phyloP scores from a whole-genome alignment of 2,113 vertebrate species.

The Rhea americana region DNA sequence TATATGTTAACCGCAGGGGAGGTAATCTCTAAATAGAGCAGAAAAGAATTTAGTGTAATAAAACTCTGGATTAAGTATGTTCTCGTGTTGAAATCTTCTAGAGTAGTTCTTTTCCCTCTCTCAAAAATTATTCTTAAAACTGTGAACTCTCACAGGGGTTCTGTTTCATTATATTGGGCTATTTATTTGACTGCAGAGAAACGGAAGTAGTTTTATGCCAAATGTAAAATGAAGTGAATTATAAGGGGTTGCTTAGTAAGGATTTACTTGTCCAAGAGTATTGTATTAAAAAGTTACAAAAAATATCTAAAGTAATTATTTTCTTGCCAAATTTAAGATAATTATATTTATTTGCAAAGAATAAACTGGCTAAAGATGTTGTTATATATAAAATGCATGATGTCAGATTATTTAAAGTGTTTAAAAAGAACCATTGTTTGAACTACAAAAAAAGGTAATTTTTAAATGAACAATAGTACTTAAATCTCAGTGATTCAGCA shows the following conservation, averaged over 20 bases:
- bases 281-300: slow-evolving; percentile 38
- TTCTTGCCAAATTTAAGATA: slow-evolving; percentile 27
- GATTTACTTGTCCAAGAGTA: slow-evolving; percentile 7
- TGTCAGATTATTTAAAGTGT: neutral
- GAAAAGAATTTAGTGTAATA: neutral
- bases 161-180: neutral
- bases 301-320: slow-evolving; percentile 9
- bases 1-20: neutral
- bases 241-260: neutral
- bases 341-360: slow-evolving; percentile 1
- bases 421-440: neutral
- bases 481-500: slow-evolving; percentile 38
- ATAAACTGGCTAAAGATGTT: slow-evolving; percentile 16
- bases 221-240: neutral
- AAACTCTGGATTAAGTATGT: neutral
- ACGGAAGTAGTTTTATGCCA: neutral
- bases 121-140: slow-evolving; percentile 7
- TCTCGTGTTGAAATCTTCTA: slow-evolving; percentile 19
- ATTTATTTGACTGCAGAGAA: neutral
- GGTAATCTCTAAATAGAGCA: slow-evolving; percentile 2
- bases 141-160: neutral
- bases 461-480: neutral
- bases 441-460: neutral
- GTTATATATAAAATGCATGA: neutral
- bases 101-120: neutral